Conservation (phyloP, 2,797 vertebrate genomes). For the Anguilla megastoma region DNA sequence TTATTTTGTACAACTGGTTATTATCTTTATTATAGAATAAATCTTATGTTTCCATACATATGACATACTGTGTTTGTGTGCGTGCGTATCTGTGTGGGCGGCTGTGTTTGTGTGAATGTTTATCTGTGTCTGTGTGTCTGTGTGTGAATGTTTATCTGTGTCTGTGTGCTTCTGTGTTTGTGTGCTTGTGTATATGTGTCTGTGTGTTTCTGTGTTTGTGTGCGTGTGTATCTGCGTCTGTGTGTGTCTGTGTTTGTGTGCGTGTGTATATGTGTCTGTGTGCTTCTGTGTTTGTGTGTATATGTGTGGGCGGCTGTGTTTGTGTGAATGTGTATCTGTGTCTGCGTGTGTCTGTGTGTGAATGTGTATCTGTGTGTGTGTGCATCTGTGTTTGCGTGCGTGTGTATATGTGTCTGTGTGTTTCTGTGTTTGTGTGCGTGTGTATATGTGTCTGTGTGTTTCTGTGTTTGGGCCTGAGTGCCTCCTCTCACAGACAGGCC, state of each 20-base stretch:
- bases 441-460: not conserved
- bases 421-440: not conserved
- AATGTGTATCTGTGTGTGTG: not conserved
- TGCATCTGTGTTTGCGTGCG: not conserved
- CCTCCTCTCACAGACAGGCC: slow-evolving; percentile 43
- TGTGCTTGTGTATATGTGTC: not conserved
- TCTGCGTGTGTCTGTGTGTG: slow-evolving; percentile 28
- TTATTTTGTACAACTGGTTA: not conserved
- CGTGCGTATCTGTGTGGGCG: not conserved
- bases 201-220: not conserved
- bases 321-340: not conserved
- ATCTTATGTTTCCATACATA: not conserved
- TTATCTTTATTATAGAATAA: not conserved
- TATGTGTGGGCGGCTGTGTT: too few species aligned
- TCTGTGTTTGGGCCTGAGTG: not conserved
- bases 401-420: too few species aligned
- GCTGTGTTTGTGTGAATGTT: not conserved
- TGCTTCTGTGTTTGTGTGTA: not conserved
- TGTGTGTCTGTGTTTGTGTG: not conserved
- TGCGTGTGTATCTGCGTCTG: not conserved
- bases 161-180: not conserved
- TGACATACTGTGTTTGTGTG: not conserved
- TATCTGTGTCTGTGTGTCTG: slow-evolving; percentile 21
- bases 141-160: not conserved
- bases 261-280: not conserved